phyloP scores from a whole-genome alignment of 2,888 invertebrate species.

The Deroplatys truncata region DNA sequence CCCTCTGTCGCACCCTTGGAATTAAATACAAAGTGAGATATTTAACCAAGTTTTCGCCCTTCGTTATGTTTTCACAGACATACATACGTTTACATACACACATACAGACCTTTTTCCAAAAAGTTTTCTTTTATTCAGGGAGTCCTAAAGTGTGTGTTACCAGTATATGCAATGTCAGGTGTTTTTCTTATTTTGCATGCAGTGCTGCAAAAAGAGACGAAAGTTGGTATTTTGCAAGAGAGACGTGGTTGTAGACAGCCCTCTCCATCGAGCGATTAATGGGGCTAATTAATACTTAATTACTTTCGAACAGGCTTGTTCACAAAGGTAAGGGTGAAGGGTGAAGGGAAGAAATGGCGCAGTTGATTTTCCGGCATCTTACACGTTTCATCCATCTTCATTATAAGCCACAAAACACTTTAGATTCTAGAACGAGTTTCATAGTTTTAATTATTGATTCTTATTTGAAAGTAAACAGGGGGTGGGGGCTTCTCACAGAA shows the following conservation, averaged over 20 bases:
- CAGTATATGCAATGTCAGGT: too few relatives aligned
- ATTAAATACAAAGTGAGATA: too few relatives aligned
- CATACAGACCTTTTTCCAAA: too few relatives aligned
- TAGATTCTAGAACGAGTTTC: not conserved
- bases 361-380: slow-evolving; percentile 11
- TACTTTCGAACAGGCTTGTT: not conserved
- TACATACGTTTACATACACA: too few relatives aligned
- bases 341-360: not conserved
- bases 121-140: too few relatives aligned
- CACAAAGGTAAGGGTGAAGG: not conserved
- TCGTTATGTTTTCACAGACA: too few relatives aligned
- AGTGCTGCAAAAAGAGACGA: too few relatives aligned
- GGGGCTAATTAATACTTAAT: slow-evolving; percentile 13
- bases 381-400: slow-evolving; percentile 14
- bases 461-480: slow-evolving; percentile 5
- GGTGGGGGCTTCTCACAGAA: not conserved
- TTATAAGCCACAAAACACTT: not conserved
- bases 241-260: not conserved
- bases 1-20: too few relatives aligned
- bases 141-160: too few relatives aligned
- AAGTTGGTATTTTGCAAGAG: not conserved
- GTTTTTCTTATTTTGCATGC: too few relatives aligned
- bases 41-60: too few relatives aligned
- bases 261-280: not conserved
- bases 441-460: not conserved